Base-by-base conservation (phyloP, 2,797 vertebrate species). In the Champsocephalus esox region DNA sequence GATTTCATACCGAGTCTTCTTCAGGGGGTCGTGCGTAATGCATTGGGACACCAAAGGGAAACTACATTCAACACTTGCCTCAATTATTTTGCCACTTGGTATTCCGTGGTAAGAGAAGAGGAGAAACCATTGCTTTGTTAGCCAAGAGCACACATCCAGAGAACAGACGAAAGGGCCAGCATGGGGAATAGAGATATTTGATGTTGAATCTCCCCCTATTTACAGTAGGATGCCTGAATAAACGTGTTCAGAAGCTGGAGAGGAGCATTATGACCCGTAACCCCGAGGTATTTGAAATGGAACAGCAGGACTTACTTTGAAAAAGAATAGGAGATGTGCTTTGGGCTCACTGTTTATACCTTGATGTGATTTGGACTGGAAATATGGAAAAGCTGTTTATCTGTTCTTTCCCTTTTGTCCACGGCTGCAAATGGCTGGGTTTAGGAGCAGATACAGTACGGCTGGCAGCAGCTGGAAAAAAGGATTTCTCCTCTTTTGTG, bases 291-390 rank as follows among this genome's bases (percentile, higher is more conserved):
- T 93, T 93, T 94, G 92, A 93, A 93, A 93, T 93, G 90, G 89
- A 94, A 93, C 92, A 92, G 91, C 89, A 83, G 88, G 88, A 91
- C 89, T 92, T 92, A 86, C 90, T 93, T 94, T 94, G 92, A 93
- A 94, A 94, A 91, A 91, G 92, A 93, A 93, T 91, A 88, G 83
- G 82, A 86, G 84, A 91, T 92, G 86, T 92, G 91, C 91, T 93
- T 90, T 75, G 84, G 87, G 91, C 91, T 92, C 84, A 82, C 85
- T 93, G 92, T 93, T 93, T 93, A 90, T 91, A 92, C 92, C 91
- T 93, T 92, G 89, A 93, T 93, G 91, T 91, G 91, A 94, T 93
- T 93, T 93, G 87, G 91, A 91, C 82, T 92, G 89, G 92, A 93
- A 92, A 80, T 81, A 38, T 70, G 78, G 79, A 87, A 83, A 79